Evolutionary conservation across 2,797 vertebrate species (phyloP).

Genomic region (Rallus crepitans): DNA sequence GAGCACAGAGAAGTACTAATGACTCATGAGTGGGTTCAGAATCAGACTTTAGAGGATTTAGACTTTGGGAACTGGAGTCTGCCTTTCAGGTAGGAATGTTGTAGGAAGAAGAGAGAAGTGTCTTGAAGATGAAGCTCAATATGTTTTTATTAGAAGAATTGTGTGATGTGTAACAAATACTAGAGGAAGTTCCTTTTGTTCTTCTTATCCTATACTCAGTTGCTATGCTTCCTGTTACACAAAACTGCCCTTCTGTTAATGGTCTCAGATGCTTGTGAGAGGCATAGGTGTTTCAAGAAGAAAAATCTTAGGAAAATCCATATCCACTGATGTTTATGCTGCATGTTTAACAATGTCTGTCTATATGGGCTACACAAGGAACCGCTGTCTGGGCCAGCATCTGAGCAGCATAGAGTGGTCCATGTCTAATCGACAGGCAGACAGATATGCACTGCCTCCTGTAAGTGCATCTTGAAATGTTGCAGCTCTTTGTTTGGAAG

Average conservation of each 20-base stretch:
- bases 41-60: background rate
- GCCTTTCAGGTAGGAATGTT: background rate
- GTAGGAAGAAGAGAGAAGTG: background rate
- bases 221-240: fast-evolving
- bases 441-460: background rate
- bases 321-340: background rate
- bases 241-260: background rate
- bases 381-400: background rate
- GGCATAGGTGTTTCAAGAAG: background rate
- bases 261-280: background rate
- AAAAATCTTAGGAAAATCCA: background rate
- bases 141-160: background rate
- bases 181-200: background rate
- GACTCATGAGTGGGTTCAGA: background rate
- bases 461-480: background rate
- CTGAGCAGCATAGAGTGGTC: background rate
- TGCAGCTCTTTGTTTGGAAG: background rate
- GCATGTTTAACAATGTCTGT: fast-evolving
- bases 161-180: background rate
- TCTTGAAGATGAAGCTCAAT: background rate
- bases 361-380: background rate
- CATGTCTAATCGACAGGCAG: fast-evolving
- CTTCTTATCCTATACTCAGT: background rate
- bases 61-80: background rate
- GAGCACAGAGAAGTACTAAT: background rate